These are phyloP conservation scores for Darevskia mixta DNA, from an alignment of 2,797 vertebrate species.

Conservation along the genomic window DNA sequence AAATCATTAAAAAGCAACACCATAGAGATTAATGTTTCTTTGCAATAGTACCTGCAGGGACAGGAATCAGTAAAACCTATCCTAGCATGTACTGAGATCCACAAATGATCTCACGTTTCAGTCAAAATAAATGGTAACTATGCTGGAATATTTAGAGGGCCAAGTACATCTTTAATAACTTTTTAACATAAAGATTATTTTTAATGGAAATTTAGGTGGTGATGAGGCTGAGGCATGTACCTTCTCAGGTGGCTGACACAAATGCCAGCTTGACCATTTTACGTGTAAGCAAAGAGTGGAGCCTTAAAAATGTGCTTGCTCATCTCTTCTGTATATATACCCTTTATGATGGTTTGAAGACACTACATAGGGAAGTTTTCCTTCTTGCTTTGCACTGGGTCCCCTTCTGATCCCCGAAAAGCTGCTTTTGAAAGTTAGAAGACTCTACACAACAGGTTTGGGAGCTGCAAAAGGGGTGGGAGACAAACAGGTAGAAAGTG, in stretches of 20 bases:
- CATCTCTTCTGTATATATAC: not conserved
- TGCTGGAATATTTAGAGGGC: fast-evolving
- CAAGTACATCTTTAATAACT: not conserved
- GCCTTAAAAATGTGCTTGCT: not conserved
- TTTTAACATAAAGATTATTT: slow-evolving; percentile 1
- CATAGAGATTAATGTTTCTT: slow-evolving; percentile 6
- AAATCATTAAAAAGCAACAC: not conserved
- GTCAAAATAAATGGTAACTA: fast-evolving
- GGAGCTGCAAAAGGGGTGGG: too few relatives aligned
- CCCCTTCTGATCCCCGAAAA: not conserved
- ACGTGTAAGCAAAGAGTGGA: not conserved
- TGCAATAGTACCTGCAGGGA: not conserved
- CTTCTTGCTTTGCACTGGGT: not conserved
- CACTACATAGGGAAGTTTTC: not conserved
- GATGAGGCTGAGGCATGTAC: not conserved
- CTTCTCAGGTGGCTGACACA: not conserved
- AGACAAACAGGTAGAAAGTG: not conserved
- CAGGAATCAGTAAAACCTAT: not conserved
- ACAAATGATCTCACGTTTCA: not conserved
- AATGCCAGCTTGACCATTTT: not conserved
- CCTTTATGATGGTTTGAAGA: not conserved
- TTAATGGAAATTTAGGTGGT: not conserved
- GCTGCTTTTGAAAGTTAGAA: not conserved
- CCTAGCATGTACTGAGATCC: not conserved
- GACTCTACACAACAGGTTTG: not conserved